Percentiles rank a stretch among this genome's conserved stretches.
phyloP scores from a whole-genome alignment of 2,113 vertebrate species.

The Pithys albifrons region DNA sequence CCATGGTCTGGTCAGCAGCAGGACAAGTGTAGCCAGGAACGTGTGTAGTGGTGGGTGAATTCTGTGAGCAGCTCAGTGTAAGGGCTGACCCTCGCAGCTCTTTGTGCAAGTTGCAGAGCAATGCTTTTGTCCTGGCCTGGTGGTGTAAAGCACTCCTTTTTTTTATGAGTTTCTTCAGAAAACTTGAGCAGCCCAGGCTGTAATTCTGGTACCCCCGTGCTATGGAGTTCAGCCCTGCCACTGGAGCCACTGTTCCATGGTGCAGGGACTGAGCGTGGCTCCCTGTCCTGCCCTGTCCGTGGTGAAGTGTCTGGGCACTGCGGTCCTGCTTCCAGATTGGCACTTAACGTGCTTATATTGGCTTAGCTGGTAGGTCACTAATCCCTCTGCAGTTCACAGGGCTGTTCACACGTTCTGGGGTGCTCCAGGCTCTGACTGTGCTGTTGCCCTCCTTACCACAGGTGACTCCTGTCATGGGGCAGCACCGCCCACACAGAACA shows the following conservation, averaged over 20 bases:
- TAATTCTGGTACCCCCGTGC: not conserved
- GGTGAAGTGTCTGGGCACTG: fast-evolving
- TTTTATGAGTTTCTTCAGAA: not conserved
- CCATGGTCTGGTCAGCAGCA: not conserved
- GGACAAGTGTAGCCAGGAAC: not conserved
- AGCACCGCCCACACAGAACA: fast-evolving
- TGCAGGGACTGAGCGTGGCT: not conserved
- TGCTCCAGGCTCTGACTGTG: not conserved
- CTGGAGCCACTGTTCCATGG: no score
- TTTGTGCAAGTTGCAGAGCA: not conserved
- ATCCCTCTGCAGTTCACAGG: not conserved
- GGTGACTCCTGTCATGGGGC: fast-evolving
- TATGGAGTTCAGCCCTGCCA: fast-evolving
- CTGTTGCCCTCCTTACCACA: not conserved
- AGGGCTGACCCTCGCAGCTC: not conserved
- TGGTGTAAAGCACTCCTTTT: not conserved
- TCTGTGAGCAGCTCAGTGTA: no score
- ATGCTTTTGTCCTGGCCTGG: not conserved
- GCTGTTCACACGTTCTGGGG: fast-evolving
- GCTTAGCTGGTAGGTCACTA: no score
- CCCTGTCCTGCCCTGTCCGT: not conserved
- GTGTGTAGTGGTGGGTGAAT: not conserved
- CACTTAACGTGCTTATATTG: fast-evolving
- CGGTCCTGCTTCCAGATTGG: not conserved
- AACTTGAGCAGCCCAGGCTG: not conserved